Evolutionary conservation across 2,797 vertebrate genomes (phyloP).

Genomic region (Lateolabrax maculatus): DNA sequence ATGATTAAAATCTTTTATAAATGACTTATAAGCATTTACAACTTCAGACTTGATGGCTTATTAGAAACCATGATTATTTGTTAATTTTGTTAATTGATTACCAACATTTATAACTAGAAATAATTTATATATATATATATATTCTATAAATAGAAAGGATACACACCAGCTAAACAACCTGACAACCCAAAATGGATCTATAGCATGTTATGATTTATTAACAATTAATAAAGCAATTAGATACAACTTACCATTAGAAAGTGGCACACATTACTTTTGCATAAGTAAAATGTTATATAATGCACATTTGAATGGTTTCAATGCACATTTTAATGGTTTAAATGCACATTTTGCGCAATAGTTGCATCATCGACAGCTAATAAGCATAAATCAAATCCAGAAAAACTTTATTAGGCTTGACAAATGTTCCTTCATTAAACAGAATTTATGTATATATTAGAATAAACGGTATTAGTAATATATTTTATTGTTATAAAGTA

Average conservation of each 20-base stretch:
- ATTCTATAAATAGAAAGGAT: too few relatives aligned
- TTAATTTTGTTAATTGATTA: not conserved
- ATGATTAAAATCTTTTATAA: not conserved
- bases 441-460: slow-evolving; percentile 14
- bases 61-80: not conserved
- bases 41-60: not conserved
- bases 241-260: not conserved
- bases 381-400: not conserved
- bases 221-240: not conserved
- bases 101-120: not conserved
- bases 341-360: not conserved
- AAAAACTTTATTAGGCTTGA: slow-evolving; percentile 36
- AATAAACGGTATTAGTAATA: slow-evolving; percentile 54
- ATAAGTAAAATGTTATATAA: too few relatives aligned
- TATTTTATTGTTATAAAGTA: too few relatives aligned
- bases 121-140: too few relatives aligned
- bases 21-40: not conserved
- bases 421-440: slow-evolving; percentile 26
- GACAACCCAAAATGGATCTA: not conserved
- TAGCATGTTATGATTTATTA: not conserved
- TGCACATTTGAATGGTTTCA: too few relatives aligned
- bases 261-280: not conserved
- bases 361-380: not conserved
- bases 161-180: not conserved
- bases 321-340: not conserved